Percentiles rank a stretch among this genome's conserved stretches.
Evolutionary conservation across 2,888 invertebrate species (phyloP).

Genomic region (Agriotes lineatus): DNA sequence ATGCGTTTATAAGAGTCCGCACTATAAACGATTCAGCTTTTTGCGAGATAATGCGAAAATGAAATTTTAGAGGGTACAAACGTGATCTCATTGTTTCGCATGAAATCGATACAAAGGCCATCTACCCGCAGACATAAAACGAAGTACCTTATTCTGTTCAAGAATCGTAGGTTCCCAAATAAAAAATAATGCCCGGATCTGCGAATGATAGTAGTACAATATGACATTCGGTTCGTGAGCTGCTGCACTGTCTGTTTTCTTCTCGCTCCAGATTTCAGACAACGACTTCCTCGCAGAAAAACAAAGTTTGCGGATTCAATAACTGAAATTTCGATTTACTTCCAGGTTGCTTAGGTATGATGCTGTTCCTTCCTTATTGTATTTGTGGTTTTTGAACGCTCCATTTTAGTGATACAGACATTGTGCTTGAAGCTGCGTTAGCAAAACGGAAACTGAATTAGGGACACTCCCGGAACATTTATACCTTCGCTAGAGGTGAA

Average conservation of each 20-base stretch:
- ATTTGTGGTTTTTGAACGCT: background rate
- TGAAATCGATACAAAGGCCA: slow-evolving; percentile 17
- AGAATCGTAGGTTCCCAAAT: slow-evolving; percentile 23
- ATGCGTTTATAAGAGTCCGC: background rate
- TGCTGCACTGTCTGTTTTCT: slow-evolving; percentile 9
- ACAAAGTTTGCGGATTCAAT: slow-evolving; percentile 21
- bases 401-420: background rate
- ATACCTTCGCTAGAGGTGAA: too few relatives aligned
- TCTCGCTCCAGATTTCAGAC: slow-evolving; percentile 9
- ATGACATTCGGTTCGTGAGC: slow-evolving; percentile 17
- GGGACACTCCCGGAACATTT: too few relatives aligned
- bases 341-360: background rate
- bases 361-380: background rate
- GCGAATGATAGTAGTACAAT: slow-evolving; percentile 25
- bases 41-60: slow-evolving; percentile 17
- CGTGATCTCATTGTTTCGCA: slow-evolving; percentile 18
- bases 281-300: slow-evolving; percentile 3
- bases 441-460: too few relatives aligned
- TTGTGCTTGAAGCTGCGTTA: background rate
- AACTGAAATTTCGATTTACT: slow-evolving; percentile 23
- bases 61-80: slow-evolving; percentile 24
- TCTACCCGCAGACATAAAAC: slow-evolving; percentile 19
- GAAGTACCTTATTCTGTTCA: slow-evolving; percentile 21
- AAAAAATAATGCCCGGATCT: slow-evolving; percentile 24
- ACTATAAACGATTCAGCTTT: slow-evolving; percentile 12